These are phyloP conservation scores for Catharus ustulatus DNA, from an alignment of 2,797 vertebrate species.

Conservation along the genomic window DNA sequence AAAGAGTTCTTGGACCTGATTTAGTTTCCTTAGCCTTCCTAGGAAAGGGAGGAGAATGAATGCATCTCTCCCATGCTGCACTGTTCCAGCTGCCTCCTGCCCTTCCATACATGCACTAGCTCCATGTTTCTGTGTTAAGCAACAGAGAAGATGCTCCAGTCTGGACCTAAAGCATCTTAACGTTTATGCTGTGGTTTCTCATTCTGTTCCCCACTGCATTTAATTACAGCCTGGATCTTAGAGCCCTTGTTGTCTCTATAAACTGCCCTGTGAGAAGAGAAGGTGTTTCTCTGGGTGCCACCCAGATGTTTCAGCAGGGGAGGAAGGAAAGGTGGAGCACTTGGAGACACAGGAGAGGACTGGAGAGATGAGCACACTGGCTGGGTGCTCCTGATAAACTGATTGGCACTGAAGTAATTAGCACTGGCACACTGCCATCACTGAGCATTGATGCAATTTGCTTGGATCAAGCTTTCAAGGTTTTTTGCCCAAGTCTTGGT, in stretches of 20 bases:
- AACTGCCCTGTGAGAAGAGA: background rate
- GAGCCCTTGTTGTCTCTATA: background rate
- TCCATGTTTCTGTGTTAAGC: background rate
- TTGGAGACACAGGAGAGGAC: background rate
- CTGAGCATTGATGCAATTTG: background rate
- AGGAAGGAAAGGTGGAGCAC: background rate
- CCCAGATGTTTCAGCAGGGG: background rate
- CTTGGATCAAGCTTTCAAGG: background rate
- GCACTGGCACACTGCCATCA: background rate
- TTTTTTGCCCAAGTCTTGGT: background rate
- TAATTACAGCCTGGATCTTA: background rate
- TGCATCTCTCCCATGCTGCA: background rate
- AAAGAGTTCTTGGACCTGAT: slow-evolving; percentile 34
- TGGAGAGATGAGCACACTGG: background rate
- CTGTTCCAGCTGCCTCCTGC: background rate
- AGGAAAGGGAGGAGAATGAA: slow-evolving; percentile 28
- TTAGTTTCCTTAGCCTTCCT: slow-evolving; percentile 3
- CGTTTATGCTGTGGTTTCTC: background rate
- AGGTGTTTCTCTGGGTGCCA: background rate
- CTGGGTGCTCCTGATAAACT: slow-evolving; percentile 21
- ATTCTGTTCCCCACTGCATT: background rate
- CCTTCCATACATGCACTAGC: background rate
- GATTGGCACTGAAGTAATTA: background rate
- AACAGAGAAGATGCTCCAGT: background rate
- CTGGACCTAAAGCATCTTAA: background rate